Evolutionary conservation across 2,888 invertebrate genomes (phyloP).

Genomic region (Panzeria rudis): DNA sequence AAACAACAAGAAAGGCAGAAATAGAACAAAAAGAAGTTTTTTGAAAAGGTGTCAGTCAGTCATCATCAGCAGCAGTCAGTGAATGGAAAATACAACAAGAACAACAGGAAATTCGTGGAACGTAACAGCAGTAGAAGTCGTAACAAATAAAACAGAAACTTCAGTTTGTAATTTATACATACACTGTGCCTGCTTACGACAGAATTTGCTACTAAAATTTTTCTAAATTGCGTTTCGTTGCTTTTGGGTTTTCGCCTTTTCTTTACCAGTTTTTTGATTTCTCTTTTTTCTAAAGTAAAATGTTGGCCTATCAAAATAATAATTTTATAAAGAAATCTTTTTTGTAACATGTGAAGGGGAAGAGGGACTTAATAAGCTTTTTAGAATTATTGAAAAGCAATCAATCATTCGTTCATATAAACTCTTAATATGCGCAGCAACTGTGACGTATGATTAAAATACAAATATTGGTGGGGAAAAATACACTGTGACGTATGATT

Average conservation of each 20-base stretch:
- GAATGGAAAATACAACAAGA: conserved; percentile 38
- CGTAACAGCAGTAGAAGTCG: background rate
- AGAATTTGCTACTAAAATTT: conserved; percentile 25
- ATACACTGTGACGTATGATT: conserved; percentile 58
- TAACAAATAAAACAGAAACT: conserved; percentile 3
- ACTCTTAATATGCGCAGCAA: background rate
- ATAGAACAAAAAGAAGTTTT: conserved; percentile 11
- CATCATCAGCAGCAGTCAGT: conserved; percentile 7
- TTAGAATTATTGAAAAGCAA: background rate
- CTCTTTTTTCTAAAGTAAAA: conserved; percentile 5
- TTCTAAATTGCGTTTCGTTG: conserved; percentile 3
- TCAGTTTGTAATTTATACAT: background rate
- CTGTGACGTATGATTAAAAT: conserved; percentile 47
- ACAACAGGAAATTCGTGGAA: conserved; percentile 8
- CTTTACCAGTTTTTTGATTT: background rate
- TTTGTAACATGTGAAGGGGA: background rate
- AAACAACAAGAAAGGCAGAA: background rate
- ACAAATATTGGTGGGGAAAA: background rate
- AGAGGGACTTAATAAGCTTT: background rate
- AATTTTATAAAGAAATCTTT: background rate
- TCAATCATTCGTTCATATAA: background rate
- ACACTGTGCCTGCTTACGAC: conserved; percentile 32
- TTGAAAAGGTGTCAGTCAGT: conserved; percentile 43
- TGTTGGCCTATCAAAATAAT: conserved; percentile 16
- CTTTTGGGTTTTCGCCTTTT: background rate